These are phyloP conservation scores for Luperina nickerlii DNA, from an alignment of 2,888 invertebrate genomes.

Conservation along the genomic window DNA sequence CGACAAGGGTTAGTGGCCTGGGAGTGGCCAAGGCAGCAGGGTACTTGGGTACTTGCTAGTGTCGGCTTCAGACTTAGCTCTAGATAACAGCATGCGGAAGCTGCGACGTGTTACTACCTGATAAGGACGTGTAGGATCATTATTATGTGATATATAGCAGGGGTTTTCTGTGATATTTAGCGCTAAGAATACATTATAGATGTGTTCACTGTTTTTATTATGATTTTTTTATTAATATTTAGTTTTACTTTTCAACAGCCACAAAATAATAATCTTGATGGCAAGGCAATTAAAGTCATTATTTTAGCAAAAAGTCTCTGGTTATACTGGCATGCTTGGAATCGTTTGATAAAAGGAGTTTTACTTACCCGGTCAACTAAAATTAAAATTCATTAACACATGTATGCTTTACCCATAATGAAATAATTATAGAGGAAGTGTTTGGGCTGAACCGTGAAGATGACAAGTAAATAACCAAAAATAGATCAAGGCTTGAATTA, in stretches of 20 bases:
- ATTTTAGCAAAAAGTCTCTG: neutral
- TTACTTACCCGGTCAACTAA: neutral
- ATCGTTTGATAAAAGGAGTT: neutral
- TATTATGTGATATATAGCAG: neutral
- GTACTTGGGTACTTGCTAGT: conserved; percentile 74
- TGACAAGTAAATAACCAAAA: neutral
- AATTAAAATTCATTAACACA: neutral
- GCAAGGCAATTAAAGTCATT: too few species aligned
- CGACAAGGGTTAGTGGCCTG: conserved; percentile 86
- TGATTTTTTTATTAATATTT: neutral
- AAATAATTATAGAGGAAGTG: neutral
- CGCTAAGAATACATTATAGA: neutral
- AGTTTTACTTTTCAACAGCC: neutral
- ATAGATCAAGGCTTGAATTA: neutral
- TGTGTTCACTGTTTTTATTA: neutral
- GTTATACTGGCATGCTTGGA: neutral
- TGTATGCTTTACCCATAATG: neutral
- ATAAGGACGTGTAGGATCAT: conserved; percentile 28
- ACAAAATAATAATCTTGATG: neutral
- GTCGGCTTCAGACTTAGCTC: conserved; percentile 46
- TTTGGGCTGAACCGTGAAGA: too few species aligned
- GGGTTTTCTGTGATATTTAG: neutral
- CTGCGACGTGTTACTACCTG: conserved; percentile 38
- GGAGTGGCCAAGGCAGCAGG: conserved; percentile 84
- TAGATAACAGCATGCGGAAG: conserved; percentile 64